A percentile compares a stretch with the other conserved stretches of the same genome.
Evolutionary conservation across 1,140 invertebrate species (phyloP).

Genomic region (Rhopalosiphum maidis): DNA sequence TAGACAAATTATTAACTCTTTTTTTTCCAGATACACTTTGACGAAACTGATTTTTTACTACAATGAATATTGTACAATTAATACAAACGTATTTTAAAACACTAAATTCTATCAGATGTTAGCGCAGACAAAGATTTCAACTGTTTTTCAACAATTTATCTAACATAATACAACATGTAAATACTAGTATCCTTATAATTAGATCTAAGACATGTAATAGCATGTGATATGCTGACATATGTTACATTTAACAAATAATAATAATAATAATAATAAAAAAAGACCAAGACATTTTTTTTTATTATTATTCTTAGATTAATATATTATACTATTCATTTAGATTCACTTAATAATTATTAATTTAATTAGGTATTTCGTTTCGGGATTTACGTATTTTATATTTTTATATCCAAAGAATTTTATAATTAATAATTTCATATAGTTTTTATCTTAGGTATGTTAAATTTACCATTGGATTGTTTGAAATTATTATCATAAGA

Average conservation of each 20-base stretch:
- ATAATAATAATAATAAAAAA: no score
- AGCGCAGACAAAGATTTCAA: no score
- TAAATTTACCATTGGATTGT: no score
- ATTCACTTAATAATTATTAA: background rate
- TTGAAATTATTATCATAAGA: background rate
- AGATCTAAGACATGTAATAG: no score
- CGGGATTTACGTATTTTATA: background rate
- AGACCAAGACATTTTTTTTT: background rate
- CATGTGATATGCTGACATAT: no score
- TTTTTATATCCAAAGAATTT: background rate
- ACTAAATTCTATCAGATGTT: no score
- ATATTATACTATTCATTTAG: background rate
- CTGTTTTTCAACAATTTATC: no score
- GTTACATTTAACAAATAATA: no score
- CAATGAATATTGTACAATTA: background rate
- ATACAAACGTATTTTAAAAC: background rate
- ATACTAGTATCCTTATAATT: no score
- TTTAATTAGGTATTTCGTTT: background rate
- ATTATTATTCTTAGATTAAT: background rate
- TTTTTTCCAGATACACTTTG: background rate
- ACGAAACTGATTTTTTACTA: background rate
- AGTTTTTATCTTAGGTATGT: background rate
- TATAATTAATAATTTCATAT: background rate
- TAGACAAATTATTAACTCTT: background rate
- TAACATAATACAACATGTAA: no score